Evolutionary conservation across 2,113 vertebrate genomes (phyloP), one percentile per base, ranked within the genome.

Genomic region (Raphicerus campestris): DNA sequence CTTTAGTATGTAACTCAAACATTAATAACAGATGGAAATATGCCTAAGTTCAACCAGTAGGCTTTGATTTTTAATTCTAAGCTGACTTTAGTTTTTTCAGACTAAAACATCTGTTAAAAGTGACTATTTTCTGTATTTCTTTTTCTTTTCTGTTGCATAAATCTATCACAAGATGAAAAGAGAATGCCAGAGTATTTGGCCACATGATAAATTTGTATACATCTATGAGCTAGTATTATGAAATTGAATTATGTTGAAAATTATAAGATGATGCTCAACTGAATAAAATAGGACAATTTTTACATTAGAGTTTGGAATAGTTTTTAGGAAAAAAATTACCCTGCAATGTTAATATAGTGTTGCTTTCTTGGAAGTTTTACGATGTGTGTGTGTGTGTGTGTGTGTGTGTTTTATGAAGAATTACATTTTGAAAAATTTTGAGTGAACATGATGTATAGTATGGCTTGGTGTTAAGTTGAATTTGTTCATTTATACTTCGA

Each of bases 1-100:
- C 96, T 98, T 97, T 98, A 96, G 97, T 87, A 47, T 96, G 96
- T 95, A 98, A 98, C 96, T 97, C 95, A 96, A 80, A 97, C 95
- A 96, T 98, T 98, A 98, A 98, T 98, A 99, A 97, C 97, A 98
- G 97, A 97, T 97, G 98, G 97, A 98, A 98, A 97, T 98, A 98
- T 97, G 98, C 97, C 97, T 97, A 92, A 98, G 96, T 98, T 98
- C 96, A 98, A 95, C 97, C 98, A 96, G 66, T 93, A 80, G 84
- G 51, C 97, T 98, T 98, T 98, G 94, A 96, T 98, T 99, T 97
- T 98, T 97, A 98, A 96, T 98, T 97, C 95, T 94, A 97, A 98
- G 97, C 90, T 87, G 89, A 97, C 84, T 98, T 97, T 78, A 56
- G 89, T 78, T 88, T 98, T 98, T 98, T 97, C 87, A 97, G 91